A percentile compares a stretch with the other conserved stretches of the same genome.
Conservation (phyloP, 2,888 invertebrate genomes). For the Eristalinus sepulchralis region DNA sequence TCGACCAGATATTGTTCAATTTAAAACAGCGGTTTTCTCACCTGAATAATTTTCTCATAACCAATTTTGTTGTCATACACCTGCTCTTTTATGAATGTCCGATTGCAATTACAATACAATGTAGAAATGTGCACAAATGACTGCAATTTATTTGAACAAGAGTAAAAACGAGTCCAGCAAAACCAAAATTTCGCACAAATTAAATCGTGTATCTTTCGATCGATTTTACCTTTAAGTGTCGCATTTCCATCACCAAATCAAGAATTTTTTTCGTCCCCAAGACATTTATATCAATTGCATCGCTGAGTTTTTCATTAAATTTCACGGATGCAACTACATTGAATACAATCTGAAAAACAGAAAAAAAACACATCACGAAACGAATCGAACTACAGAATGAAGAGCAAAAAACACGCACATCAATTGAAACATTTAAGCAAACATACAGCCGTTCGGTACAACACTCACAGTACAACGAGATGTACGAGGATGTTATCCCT, state of each 20-base stretch:
- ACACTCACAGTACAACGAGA: constrained; percentile 24
- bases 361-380: constrained; percentile 3
- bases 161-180: constrained; percentile 16
- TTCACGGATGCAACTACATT: constrained; percentile 81
- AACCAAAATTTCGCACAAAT: constrained; percentile 27
- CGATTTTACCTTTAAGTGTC: constrained; percentile 78
- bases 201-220: constrained; percentile 71
- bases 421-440: constrained; percentile 56
- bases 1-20: constrained; percentile 11
- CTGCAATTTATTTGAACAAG: constrained; percentile 73
- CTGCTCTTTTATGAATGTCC: constrained; percentile 79
- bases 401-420: constrained; percentile 61
- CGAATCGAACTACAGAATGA: constrained; percentile 72
- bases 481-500: constrained; percentile 50
- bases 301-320: constrained; percentile 81
- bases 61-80: constrained; percentile 81
- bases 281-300: constrained; percentile 81
- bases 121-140: constrained; percentile 81
- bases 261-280: constrained; percentile 81
- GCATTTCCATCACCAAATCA: constrained; percentile 80
- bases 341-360: constrained; percentile 79
- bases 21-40: constrained; percentile 70
- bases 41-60: constrained; percentile 81
- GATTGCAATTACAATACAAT: constrained; percentile 81
- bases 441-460: constrained; percentile 48